Conservation (phyloP, 2,888 invertebrate genomes). For the Agonum fuliginosum region DNA sequence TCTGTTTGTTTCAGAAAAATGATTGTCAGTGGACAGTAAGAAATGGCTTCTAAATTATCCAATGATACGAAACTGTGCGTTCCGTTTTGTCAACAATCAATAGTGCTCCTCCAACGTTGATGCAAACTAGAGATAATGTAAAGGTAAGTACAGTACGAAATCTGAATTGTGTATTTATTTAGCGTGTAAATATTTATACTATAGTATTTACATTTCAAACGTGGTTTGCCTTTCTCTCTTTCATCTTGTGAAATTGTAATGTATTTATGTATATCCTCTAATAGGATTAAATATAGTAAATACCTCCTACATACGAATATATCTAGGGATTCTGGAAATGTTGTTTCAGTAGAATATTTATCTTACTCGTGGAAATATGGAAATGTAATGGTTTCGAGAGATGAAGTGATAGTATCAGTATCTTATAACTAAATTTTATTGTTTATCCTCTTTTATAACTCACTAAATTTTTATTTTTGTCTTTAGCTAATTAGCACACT, state of each 20-base stretch:
- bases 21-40: neutral
- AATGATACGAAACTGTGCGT: neutral
- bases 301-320: too few species aligned
- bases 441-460: too few species aligned
- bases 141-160: neutral
- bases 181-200: constrained; percentile 1
- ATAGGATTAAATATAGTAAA: neutral
- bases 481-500: too few species aligned
- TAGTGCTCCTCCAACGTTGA: neutral
- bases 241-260: neutral
- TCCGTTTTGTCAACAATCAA: neutral
- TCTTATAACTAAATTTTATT: too few species aligned
- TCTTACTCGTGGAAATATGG: neutral
- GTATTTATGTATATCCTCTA: neutral
- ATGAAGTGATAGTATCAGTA: too few species aligned
- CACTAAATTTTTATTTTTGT: too few species aligned
- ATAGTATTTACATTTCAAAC: neutral
- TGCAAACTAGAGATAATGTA: constrained; percentile 8
- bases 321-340: neutral
- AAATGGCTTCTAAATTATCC: constrained; percentile 1
- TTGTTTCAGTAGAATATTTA: neutral
- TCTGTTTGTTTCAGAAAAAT: constrained; percentile 28
- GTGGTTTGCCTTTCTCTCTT: neutral
- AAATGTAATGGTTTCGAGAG: too few species aligned
- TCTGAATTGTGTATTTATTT: constrained; percentile 8